Evolutionary conservation across 1,140 invertebrate genomes (phyloP), one percentile per base, ranked within the genome.

Genomic region (Drosophila orosa): DNA sequence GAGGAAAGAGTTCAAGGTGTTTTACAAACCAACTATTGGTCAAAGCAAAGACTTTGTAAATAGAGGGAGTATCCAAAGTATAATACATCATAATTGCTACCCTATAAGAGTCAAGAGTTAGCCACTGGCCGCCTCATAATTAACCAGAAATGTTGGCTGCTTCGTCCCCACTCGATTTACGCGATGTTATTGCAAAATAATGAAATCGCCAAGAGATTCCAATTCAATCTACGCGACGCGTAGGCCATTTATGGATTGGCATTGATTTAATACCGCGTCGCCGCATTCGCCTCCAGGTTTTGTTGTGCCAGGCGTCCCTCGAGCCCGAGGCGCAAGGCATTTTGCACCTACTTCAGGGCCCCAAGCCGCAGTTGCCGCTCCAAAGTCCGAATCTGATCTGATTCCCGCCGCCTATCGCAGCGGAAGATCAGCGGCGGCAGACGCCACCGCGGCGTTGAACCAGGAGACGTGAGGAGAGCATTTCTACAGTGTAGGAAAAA

Each of bases 181-280:
- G 67, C 56, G 80, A 85, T 90, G 74, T 89, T 80, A 89, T 90
- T 89, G 86, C 78, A 76, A 77, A 78, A 90, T 89, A 90, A 89
- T 89, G 84, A 72, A 86, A 87, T 79, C 82, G 82, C 82, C 59
- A 47, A 78, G 82, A 86, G 82, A 86, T 86, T 87, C 82, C 82
- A 87, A 86, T 83, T 77, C 75, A 83, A 79, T 65, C 82, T 81
- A 74, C 73, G 80, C 77, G 68, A 62, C 81, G 71, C 66, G 66
- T 68, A 75, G 81, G 60, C 86, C 85, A 90, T 90, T 90, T 90
- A 90, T 90, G 85, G 85, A 86, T 85, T 90, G 85, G 86, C 85
- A 90, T 90, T 90, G 85, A 85, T 90, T 90, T 85, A 90, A 90
- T 90, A 81, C 85, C 80, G 85, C 80, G 52, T 61, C 78, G 67